These are phyloP conservation scores for Cyclura pinguis DNA, from an alignment of 2,797 vertebrate genomes.

Conservation along the genomic window DNA sequence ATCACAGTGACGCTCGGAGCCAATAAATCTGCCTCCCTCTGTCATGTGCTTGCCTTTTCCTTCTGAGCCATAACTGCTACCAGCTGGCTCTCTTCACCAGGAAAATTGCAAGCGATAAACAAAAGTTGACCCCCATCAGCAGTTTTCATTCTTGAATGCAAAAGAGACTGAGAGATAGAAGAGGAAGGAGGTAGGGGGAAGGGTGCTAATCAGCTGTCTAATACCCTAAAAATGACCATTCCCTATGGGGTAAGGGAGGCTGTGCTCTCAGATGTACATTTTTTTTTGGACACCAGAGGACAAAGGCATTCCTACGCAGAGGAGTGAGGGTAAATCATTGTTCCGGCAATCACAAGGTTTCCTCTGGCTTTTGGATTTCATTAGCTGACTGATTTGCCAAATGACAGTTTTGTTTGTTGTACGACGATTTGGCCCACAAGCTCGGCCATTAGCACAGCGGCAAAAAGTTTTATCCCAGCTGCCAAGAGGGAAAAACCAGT, in stretches of 20 bases:
- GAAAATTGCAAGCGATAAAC: conserved; percentile 71
- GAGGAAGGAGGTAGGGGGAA: not conserved
- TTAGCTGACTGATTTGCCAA: too few relatives aligned
- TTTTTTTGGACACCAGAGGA: not conserved
- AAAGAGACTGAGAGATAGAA: not conserved
- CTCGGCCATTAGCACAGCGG: too few relatives aligned
- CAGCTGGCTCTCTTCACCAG: conserved; percentile 71
- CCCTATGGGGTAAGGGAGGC: not conserved
- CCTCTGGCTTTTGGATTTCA: too few relatives aligned
- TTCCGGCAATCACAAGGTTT: too few relatives aligned
- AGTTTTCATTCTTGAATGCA: conserved; percentile 45
- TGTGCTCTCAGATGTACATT: too few relatives aligned
- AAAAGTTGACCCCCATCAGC: conserved; percentile 52
- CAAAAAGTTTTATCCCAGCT: too few relatives aligned
- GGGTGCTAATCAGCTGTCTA: not conserved
- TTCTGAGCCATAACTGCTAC: conserved; percentile 56
- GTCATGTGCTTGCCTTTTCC: conserved; percentile 38
- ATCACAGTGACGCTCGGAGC: conserved; percentile 27
- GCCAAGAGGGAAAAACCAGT: too few relatives aligned
- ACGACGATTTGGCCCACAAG: too few relatives aligned
- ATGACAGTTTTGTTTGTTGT: too few relatives aligned
- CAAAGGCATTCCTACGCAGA: not conserved
- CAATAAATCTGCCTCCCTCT: conserved; percentile 49
- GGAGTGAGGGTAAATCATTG: too few relatives aligned
- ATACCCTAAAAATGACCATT: conserved; percentile 17